Percentiles rank a stretch among this genome's conserved stretches.
These are phyloP conservation scores for Prenolepis imparis DNA, from an alignment of 2,888 invertebrate species.

Conservation along the genomic window DNA sequence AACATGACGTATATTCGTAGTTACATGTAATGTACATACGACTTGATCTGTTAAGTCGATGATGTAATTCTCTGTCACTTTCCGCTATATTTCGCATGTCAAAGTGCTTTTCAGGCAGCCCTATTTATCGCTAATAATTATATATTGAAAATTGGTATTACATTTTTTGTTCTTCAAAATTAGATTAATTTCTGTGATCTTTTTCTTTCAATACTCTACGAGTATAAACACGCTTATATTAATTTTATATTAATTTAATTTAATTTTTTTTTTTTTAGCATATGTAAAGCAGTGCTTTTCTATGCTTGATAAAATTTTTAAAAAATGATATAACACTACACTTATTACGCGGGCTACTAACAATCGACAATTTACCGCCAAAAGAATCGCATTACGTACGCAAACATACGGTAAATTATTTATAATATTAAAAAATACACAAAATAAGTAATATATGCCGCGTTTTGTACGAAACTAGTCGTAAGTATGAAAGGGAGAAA, in stretches of 20 bases:
- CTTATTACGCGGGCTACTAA: slow-evolving; percentile 20
- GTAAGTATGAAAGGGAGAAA: slow-evolving; percentile 70
- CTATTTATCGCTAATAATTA: slow-evolving; percentile 14
- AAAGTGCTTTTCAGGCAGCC: slow-evolving; percentile 52
- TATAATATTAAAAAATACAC: slow-evolving; percentile 63
- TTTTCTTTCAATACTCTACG: slow-evolving; percentile 26
- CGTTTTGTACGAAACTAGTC: slow-evolving; percentile 81
- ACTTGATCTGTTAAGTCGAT: slow-evolving; percentile 62
- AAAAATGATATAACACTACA: background rate
- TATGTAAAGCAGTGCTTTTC: background rate
- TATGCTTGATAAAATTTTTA: background rate
- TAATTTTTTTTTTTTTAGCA: slow-evolving; percentile 1
- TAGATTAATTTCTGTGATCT: slow-evolving; percentile 44
- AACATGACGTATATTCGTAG: slow-evolving; percentile 65
- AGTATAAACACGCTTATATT: slow-evolving; percentile 31
- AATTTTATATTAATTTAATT: slow-evolving; percentile 25
- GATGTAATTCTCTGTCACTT: slow-evolving; percentile 52
- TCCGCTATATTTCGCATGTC: slow-evolving; percentile 38
- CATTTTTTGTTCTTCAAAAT: slow-evolving; percentile 24
- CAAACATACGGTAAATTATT: slow-evolving; percentile 36
- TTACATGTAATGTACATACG: slow-evolving; percentile 64
- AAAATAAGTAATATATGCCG: slow-evolving; percentile 59
- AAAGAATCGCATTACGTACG: slow-evolving; percentile 22
- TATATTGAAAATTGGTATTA: slow-evolving; percentile 41
- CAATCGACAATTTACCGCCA: background rate